Conservation (phyloP, 2,888 invertebrate genomes). For the Parthenolecanium corni region DNA sequence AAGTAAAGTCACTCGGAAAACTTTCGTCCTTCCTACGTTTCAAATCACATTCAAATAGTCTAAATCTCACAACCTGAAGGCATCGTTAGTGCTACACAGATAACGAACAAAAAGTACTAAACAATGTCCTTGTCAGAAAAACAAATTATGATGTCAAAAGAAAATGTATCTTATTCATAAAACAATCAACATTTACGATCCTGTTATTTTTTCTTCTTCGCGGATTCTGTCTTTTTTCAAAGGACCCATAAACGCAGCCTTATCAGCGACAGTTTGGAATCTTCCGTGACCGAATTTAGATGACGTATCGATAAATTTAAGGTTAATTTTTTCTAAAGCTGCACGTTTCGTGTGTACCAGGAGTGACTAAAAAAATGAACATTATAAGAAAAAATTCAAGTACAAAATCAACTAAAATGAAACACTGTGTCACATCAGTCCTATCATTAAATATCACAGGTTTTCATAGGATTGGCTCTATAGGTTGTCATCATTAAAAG, state of each 20-base stretch:
- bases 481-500: constrained; percentile 28
- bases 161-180: too few species aligned
- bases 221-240: constrained; percentile 86
- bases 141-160: too few species aligned
- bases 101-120: too few species aligned
- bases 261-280: constrained; percentile 98
- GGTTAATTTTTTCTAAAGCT: constrained; percentile 92
- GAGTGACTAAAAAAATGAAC: constrained; percentile 54
- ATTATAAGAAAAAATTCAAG: too few species aligned
- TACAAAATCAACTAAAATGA: too few species aligned
- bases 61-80: too few species aligned
- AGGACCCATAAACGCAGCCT: constrained; percentile 91
- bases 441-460: constrained; percentile 21
- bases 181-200: constrained; percentile 34
- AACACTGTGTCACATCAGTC: constrained; percentile 4
- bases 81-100: too few species aligned
- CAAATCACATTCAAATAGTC: too few species aligned
- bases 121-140: too few species aligned
- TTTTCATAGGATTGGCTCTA: constrained; percentile 31
- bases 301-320: constrained; percentile 98
- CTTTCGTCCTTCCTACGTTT: too few species aligned
- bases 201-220: constrained; percentile 63
- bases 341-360: constrained; percentile 88
- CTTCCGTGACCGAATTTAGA: constrained; percentile 99
- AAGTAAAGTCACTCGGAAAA: too few species aligned